Conservation (phyloP, 2,888 invertebrate species). For the Bhutanitis thaidina region DNA sequence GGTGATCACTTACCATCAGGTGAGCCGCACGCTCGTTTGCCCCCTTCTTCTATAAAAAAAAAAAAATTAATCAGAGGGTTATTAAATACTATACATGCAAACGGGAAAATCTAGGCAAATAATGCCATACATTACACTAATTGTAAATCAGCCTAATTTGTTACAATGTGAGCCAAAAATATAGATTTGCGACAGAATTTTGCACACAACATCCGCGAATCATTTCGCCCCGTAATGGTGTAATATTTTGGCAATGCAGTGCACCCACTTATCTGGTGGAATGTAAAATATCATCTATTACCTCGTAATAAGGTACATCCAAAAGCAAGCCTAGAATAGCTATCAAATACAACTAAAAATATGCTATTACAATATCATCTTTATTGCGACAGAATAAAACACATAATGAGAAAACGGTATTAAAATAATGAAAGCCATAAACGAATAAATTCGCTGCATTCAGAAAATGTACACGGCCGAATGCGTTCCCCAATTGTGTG, state of each 20-base stretch:
- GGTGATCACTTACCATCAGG: too few species aligned
- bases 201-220: too few species aligned
- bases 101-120: constrained; percentile 2
- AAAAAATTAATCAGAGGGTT: too few species aligned
- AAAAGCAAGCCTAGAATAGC: background rate
- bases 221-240: background rate
- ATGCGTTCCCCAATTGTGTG: constrained; percentile 6
- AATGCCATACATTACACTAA: constrained; percentile 5
- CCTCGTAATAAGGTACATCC: background rate
- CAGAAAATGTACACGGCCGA: constrained; percentile 11
- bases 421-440: constrained; percentile 16
- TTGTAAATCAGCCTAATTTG: constrained; percentile 11
- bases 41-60: too few species aligned
- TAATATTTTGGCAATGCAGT: background rate
- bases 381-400: constrained; percentile 9
- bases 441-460: constrained; percentile 17
- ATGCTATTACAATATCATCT: constrained; percentile 9
- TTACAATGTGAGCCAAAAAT: constrained; percentile 1
- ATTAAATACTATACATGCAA: background rate
- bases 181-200: constrained; percentile 5
- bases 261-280: background rate
- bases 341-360: constrained; percentile 7
- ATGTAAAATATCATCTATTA: background rate
- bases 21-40: too few species aligned
- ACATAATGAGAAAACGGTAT: constrained; percentile 11